Percentiles rank a stretch among this genome's conserved stretches.
These are phyloP conservation scores for Oncorhynchus keta DNA, from an alignment of 2,113 vertebrate species.

Conservation along the genomic window DNA sequence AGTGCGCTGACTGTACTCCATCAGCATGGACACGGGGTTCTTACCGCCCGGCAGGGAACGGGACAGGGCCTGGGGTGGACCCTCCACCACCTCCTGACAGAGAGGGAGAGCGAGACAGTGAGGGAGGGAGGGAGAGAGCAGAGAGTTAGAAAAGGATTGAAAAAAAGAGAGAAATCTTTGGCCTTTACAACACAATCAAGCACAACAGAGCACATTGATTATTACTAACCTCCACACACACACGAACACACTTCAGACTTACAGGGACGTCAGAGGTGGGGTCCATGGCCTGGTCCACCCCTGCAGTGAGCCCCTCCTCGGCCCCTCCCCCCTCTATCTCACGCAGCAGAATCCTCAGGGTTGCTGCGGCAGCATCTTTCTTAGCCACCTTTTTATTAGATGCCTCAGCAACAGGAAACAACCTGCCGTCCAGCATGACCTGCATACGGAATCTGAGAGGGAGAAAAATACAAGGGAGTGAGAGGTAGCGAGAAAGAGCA, in stretches of 20 bases:
- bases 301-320: constrained; percentile 40
- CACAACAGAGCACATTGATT: neutral
- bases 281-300: constrained; percentile 44
- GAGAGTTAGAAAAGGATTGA: no score
- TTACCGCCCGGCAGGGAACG: constrained; percentile 81
- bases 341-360: constrained; percentile 79
- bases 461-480: neutral
- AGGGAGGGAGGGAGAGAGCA: neutral
- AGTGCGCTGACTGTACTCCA: constrained; percentile 91
- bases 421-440: constrained; percentile 84
- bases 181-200: neutral
- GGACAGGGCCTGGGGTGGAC: constrained; percentile 58
- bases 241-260: constrained; percentile 32
- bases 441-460: constrained; percentile 89
- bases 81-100: constrained; percentile 49
- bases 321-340: constrained; percentile 68
- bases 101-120: neutral
- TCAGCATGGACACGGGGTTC: constrained; percentile 87
- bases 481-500: neutral
- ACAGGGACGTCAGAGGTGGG: constrained; percentile 43
- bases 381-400: constrained; percentile 94
- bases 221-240: neutral
- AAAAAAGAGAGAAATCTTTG: no score
- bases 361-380: constrained; percentile 87
- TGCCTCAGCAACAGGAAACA: constrained; percentile 87